Percentiles rank a stretch among this genome's conserved stretches.
These are phyloP conservation scores for Lithodes maja DNA, from an alignment of 2,888 invertebrate species.

Conservation along the genomic window DNA sequence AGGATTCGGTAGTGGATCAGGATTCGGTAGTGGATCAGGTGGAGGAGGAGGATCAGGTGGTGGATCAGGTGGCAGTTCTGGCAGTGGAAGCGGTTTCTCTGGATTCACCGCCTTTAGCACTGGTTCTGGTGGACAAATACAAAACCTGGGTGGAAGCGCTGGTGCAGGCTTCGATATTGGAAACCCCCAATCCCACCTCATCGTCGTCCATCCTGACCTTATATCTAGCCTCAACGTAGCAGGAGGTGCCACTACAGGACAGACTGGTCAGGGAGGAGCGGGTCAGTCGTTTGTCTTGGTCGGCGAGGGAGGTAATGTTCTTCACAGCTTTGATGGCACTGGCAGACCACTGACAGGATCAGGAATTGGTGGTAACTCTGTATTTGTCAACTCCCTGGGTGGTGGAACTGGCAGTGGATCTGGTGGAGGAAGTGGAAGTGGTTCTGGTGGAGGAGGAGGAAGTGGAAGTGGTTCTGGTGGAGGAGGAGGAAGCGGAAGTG, in stretches of 20 bases:
- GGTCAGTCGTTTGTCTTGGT: background rate
- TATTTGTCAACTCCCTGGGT: background rate
- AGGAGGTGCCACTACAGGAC: too few species aligned
- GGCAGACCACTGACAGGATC: background rate
- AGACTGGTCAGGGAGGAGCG: background rate
- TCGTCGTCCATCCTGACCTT: background rate
- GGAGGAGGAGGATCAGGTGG: background rate
- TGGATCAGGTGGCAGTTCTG: background rate
- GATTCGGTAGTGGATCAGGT: background rate
- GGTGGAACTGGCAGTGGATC: too few species aligned
- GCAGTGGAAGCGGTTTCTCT: background rate
- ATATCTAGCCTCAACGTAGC: background rate
- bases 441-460: too few species aligned
- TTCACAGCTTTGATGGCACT: background rate
- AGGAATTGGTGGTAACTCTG: background rate
- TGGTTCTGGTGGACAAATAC: too few species aligned
- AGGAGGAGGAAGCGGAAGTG: background rate
- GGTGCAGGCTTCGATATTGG: background rate
- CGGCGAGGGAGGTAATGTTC: background rate
- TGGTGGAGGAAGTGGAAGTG: too few species aligned
- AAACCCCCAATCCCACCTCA: background rate
- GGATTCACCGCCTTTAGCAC: background rate
- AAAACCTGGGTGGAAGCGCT: background rate
- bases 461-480: too few species aligned
- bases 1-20: background rate